Conservation (phyloP, 23 tunicate species). For the Ascidia mentula region DNA sequence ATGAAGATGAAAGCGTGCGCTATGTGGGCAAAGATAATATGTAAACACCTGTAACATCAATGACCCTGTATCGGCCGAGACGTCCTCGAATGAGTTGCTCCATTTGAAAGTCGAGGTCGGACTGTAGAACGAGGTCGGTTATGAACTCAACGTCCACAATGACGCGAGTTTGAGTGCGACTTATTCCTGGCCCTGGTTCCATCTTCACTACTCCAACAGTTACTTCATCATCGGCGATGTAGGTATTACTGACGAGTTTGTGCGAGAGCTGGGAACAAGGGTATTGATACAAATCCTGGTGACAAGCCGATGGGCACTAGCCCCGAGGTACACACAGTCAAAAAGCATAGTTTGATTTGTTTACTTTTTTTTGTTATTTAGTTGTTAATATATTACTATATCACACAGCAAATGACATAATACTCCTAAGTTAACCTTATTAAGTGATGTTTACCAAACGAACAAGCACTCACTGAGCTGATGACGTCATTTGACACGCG, state of each 20-base stretch:
- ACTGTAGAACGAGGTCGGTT: not conserved
- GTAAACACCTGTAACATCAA: slow-evolving; percentile 54
- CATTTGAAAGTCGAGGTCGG: slow-evolving; percentile 29
- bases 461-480: not conserved
- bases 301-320: no score
- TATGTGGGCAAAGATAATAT: no score
- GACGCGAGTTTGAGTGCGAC: slow-evolving; percentile 15
- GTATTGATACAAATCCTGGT: not conserved
- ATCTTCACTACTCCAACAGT: slow-evolving; percentile 5
- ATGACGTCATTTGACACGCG: not conserved
- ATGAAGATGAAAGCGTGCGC: no score
- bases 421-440: no score
- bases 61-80: slow-evolving; percentile 28
- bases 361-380: no score
- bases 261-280: not conserved
- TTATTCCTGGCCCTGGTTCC: slow-evolving; percentile 28
- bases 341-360: no score
- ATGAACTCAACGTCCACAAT: slow-evolving; percentile 28
- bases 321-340: not conserved
- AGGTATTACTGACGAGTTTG: not conserved
- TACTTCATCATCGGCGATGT: slow-evolving; percentile 19
- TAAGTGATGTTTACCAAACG: no score
- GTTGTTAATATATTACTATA: no score
- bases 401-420: no score
- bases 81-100: slow-evolving; percentile 11